These are phyloP conservation scores for Thelaira solivaga DNA, from an alignment of 2,888 invertebrate species.

Conservation along the genomic window DNA sequence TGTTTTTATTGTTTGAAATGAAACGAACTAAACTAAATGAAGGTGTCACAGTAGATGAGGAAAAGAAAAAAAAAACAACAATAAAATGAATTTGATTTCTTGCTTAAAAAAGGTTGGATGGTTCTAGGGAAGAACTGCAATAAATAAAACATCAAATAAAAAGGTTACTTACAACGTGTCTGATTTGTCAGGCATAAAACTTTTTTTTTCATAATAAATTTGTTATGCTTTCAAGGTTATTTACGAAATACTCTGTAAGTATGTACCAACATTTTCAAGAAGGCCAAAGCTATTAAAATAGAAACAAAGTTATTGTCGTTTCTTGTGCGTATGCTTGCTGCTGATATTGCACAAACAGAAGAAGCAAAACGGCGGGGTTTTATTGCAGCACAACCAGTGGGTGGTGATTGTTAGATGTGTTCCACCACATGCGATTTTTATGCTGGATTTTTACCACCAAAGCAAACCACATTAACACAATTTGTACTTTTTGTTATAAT, in stretches of 20 bases:
- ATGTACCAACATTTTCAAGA: neutral
- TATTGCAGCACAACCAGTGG: slow-evolving; percentile 13
- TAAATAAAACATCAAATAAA: slow-evolving; percentile 13
- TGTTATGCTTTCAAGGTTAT: slow-evolving; percentile 53
- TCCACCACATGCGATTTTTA: slow-evolving; percentile 2
- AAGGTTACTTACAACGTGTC: neutral
- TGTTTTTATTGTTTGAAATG: too few species aligned
- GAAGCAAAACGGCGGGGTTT: neutral
- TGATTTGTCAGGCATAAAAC: neutral
- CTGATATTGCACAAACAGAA: neutral
- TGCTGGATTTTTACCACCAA: slow-evolving; percentile 3
- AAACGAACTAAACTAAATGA: slow-evolving; percentile 18
- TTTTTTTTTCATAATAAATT: slow-evolving; percentile 21
- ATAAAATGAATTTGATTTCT: slow-evolving; percentile 23
- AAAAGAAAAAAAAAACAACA: neutral
- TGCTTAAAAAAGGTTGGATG: slow-evolving; percentile 1
- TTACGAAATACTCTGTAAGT: neutral
- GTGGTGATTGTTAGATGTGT: slow-evolving; percentile 10
- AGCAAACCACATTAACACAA: slow-evolving; percentile 21
- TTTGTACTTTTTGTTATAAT: neutral
- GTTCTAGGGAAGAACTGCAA: neutral
- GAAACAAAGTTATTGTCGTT: neutral
- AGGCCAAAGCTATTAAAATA: slow-evolving; percentile 19
- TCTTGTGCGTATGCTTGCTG: neutral
- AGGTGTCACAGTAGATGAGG: slow-evolving; percentile 19